These are phyloP conservation scores for Eumacrocentrus americanus DNA, from an alignment of 2,888 invertebrate genomes.

Conservation along the genomic window DNA sequence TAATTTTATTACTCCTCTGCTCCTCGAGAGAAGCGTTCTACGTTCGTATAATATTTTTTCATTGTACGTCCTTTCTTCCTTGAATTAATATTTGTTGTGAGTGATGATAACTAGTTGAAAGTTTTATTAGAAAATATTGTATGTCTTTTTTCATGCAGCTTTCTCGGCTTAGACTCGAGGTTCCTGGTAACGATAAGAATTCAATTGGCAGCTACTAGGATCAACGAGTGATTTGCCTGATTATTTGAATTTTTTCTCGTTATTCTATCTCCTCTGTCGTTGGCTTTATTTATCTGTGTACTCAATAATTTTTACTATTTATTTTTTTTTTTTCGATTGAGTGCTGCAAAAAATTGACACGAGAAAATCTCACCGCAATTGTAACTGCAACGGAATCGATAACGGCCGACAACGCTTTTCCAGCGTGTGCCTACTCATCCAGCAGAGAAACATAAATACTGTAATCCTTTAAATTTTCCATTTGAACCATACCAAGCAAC, in stretches of 20 bases:
- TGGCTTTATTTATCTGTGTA: too few species aligned
- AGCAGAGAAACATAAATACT: background rate
- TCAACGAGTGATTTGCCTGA: conserved; percentile 18
- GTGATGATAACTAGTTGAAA: too few species aligned
- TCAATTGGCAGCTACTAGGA: conserved; percentile 20
- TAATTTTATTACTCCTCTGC: background rate
- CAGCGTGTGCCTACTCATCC: background rate
- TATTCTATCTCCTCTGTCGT: too few species aligned
- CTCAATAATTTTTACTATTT: too few species aligned
- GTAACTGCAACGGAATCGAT: conserved; percentile 50
- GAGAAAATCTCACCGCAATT: conserved; percentile 26
- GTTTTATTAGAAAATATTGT: background rate
- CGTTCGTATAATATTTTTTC: background rate
- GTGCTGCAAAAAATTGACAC: conserved; percentile 9
- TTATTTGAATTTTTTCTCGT: background rate
- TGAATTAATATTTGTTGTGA: too few species aligned
- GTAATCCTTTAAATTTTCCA: conserved; percentile 26
- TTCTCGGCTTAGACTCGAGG: conserved; percentile 28
- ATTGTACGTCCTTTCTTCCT: background rate
- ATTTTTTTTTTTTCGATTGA: too few species aligned
- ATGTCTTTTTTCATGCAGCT: conserved; percentile 26
- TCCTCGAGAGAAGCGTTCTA: background rate
- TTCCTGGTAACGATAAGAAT: conserved; percentile 28
- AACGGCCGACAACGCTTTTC: too few species aligned
- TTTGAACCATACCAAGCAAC: background rate